Base-by-base conservation (phyloP, 2,113 vertebrate genomes). In the Thoracochromis brauschi region DNA sequence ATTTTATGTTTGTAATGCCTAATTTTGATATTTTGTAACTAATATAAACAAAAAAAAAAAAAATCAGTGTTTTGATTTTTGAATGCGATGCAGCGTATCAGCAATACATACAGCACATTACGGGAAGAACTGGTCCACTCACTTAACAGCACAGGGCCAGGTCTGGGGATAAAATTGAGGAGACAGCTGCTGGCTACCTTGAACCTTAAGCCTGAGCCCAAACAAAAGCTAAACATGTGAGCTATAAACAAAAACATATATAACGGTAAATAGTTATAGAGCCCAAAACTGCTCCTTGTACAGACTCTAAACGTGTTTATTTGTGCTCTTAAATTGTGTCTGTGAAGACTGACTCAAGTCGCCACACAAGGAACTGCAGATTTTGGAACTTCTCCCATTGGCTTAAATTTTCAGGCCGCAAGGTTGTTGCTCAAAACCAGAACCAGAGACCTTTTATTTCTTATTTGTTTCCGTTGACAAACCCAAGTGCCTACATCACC, bases 171-270 rank as follows among this genome's bases (percentile, higher is more conserved):
- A 33, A 65, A 35, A 5, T 5, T 0, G 10, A 38, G 60, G 1
- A 8, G 7, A 40, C 19, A 38, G 63, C 63, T 13, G 33, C 63
- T 38, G 33, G 7, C 7, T 68, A 40, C 17, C 2, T 63, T 19
- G 31, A 35, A 7, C 1, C 31, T 63, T 63, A 35, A 63, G 31
- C 17, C 3, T 0, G 9, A 63, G 1, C 17, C 0, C 10, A 35
- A 63, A 63, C 6, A 63, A 35, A 63, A n/a, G 1, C 58, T 35
- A 35, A 63, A 63, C 58, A n/a, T 63, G 17, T 63, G 0, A 35
- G 31, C 6, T 35, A 1, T 63, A 35, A 63, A 63, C 17, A 35
- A 63, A 35, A 63, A 63, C n/a, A 63, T 7, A 35, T 63, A 7
- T 63, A 63, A 63, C 3, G 2, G 58, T 63, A 35, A 7, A 7